Evolutionary conservation across 1,140 invertebrate genomes (phyloP), one percentile per base, ranked within the genome.

Genomic region (Tetramorium parvispinum): DNA sequence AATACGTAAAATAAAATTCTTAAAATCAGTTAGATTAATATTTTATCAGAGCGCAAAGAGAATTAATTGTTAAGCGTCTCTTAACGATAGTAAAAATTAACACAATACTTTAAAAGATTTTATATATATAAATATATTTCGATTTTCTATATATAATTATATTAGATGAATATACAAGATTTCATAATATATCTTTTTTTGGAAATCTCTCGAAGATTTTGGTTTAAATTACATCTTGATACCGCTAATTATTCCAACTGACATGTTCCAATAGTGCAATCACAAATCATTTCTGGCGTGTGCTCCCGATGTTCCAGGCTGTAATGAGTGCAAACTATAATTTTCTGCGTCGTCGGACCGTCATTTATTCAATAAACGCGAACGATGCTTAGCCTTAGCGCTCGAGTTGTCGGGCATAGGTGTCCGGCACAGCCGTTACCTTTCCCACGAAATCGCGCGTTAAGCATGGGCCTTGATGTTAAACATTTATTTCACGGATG

Each of bases 301-400:
- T 8, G 65, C 1, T 21, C 27, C n/a, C 40, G 24, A 43, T 43
- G 16, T 11, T 37, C 16, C 5, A 46, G 37, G 21, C 77, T 70
- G 3, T 16, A 65, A 73, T 32, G 66, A 73, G 37, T 7, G 53
- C 24, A 73, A 59, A 73, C 79, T 32, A 46, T 7, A 66, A 43
- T 82, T 46, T 82, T 82, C 79, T 46, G 66, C 18, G 59, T 59
- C 79, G 53, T 49, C 46, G 37, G 51, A 4, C 18, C 13, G 40
- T 83, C 46, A 75, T 46, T 83, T 57, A 53, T 59, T 83, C 66
- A 55, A 83, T 83, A 75, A 83, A 73, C 51, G 51, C 27, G 68
- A 3, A 49, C 40, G 43, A 73, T 49, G 27, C 43, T 73, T 21
- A 57, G 53, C 53, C 6, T 71, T 73, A 75, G 21, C 66, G 11